A percentile compares a stretch with the other conserved stretches of the same genome.
Conservation (phyloP, 2,797 vertebrate species). For the Sphenopsis melanotis region DNA sequence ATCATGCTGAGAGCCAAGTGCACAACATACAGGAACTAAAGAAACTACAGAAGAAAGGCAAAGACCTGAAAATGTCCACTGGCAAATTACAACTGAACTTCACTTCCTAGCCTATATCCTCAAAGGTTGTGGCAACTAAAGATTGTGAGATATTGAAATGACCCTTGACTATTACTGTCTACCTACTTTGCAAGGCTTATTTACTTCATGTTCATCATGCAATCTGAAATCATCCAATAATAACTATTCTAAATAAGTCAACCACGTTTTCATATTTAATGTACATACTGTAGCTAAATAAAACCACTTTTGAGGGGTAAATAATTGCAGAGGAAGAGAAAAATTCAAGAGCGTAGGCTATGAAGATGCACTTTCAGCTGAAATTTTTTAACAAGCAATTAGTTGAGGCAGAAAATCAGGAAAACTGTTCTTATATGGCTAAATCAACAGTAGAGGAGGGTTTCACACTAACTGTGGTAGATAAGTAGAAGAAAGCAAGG, state of each 20-base stretch:
- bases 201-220: slow-evolving; percentile 45
- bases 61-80: neutral
- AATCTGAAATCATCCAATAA: slow-evolving; percentile 58
- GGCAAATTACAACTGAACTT: neutral
- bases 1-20: neutral
- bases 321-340: slow-evolving; percentile 66
- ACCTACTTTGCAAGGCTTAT: slow-evolving; percentile 14
- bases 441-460: neutral
- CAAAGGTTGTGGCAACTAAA: neutral
- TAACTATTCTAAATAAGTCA: slow-evolving; percentile 58
- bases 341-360: slow-evolving; percentile 62
- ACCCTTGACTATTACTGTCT: slow-evolving; percentile 22
- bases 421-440: slow-evolving; percentile 10
- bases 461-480: neutral
- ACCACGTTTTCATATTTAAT: slow-evolving; percentile 57
- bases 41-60: neutral
- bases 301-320: slow-evolving; percentile 56
- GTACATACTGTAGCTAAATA: slow-evolving; percentile 62
- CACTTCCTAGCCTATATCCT: neutral
- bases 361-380: slow-evolving; percentile 64
- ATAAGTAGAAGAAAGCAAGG: neutral
- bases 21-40: neutral
- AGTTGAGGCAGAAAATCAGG: slow-evolving; percentile 33
- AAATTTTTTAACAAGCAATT: slow-evolving; percentile 42
- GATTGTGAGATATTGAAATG: neutral